A percentile compares a stretch with the other conserved stretches of the same genome.
Evolutionary conservation across 2,113 vertebrate genomes (phyloP).

Genomic region (Setophaga kirtlandii): DNA sequence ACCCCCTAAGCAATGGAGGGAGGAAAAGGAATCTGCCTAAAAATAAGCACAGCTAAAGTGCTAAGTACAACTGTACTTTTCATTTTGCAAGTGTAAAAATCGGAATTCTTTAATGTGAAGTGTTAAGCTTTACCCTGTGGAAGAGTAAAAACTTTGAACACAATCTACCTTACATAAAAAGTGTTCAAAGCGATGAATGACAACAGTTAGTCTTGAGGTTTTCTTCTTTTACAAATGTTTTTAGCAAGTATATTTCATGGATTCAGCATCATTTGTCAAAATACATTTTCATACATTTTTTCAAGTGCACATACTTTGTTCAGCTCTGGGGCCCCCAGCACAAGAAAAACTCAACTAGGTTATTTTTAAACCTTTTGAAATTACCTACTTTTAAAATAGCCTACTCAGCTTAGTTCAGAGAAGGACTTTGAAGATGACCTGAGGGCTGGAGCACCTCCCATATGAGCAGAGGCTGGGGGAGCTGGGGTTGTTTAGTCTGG

Average conservation of each 20-base stretch:
- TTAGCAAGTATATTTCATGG: not conserved
- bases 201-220: rapidly evolving
- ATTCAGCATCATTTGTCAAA: not conserved
- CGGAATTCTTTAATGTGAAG: not conserved
- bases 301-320: not conserved
- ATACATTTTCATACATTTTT: not conserved
- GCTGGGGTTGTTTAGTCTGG: not conserved
- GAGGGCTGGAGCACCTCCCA: not conserved
- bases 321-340: not conserved
- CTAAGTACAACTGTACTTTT: not conserved
- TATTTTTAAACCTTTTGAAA: not conserved
- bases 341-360: not conserved
- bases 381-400: not conserved
- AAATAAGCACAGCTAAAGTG: not conserved
- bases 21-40: not conserved
- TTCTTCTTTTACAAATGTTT: not conserved
- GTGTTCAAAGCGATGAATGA: not conserved
- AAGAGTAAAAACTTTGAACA: not conserved
- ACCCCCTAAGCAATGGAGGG: not conserved
- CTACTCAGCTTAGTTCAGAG: not conserved
- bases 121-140: not conserved
- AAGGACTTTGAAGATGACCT: not conserved
- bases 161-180: not conserved
- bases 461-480: not conserved
- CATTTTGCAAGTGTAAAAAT: not conserved